Evolutionary conservation across 1,140 invertebrate species (phyloP).

Genomic region (Platyura marginata): DNA sequence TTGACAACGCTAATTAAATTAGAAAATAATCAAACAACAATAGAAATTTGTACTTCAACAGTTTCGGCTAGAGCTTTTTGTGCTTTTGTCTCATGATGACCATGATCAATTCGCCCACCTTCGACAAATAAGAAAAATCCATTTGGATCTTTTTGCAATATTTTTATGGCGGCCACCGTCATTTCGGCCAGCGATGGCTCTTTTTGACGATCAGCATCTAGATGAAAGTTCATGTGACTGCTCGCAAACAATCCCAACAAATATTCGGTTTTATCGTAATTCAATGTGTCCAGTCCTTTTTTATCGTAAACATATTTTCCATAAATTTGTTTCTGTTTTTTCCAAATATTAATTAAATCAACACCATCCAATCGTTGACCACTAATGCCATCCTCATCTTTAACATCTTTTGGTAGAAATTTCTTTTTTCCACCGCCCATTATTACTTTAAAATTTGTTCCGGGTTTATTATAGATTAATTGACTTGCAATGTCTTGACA

Average conservation of each 20-base stretch:
- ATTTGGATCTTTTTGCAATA: conserved; percentile 46
- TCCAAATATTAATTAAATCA: conserved; percentile 32
- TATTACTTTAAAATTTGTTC: conserved; percentile 34
- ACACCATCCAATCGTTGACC: conserved; percentile 29
- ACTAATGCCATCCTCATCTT: conserved; percentile 26
- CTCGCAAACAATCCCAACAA: conserved; percentile 31
- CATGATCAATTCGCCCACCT: conserved; percentile 52
- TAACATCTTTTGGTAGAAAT: conserved; percentile 29
- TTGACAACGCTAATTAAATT: too few relatives aligned
- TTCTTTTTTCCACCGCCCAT: conserved; percentile 44
- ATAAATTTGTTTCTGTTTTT: conserved; percentile 14
- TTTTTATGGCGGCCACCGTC: conserved; percentile 48
- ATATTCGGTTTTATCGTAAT: conserved; percentile 17
- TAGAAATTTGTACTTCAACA: too few relatives aligned
- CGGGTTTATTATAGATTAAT: conserved; percentile 36
- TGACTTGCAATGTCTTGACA: conserved; percentile 36
- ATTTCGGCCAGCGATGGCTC: conserved; percentile 59
- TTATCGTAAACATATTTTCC: conserved; percentile 40
- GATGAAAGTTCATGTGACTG: conserved; percentile 18
- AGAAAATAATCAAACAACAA: too few relatives aligned
- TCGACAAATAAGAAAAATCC: conserved; percentile 46
- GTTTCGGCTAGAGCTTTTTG: conserved; percentile 49
- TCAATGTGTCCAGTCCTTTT: conserved; percentile 23
- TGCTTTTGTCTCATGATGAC: conserved; percentile 45
- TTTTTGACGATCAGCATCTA: conserved; percentile 31